A percentile compares a stretch with the other conserved stretches of the same genome.
Conservation (phyloP, 2,113 vertebrate species). For the Prolemur simus region DNA sequence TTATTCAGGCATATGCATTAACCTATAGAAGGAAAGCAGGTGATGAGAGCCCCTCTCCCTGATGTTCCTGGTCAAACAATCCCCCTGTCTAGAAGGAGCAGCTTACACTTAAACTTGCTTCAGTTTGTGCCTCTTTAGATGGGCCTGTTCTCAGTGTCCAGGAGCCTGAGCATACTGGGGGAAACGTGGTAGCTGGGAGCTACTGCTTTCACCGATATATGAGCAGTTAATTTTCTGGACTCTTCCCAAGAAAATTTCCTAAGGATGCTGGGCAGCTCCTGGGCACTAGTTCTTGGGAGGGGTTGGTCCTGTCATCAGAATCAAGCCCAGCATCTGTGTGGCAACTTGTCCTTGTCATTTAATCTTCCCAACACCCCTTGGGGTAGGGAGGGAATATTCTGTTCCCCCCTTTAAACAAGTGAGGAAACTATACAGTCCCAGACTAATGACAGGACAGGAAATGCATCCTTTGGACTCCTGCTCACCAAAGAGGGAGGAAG, state of each 20-base stretch:
- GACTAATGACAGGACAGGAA: not conserved
- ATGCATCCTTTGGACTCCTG: not conserved
- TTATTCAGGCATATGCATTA: not conserved
- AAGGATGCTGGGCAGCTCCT: not conserved
- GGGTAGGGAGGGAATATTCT: not conserved
- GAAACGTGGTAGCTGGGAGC: not conserved
- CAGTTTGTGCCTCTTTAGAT: not conserved
- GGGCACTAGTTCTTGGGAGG: not conserved
- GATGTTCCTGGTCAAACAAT: not conserved
- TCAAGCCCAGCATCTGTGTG: not conserved
- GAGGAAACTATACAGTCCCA: not conserved
- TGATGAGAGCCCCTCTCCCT: not conserved
- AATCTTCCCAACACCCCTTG: rapidly evolving
- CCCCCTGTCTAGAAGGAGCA: not conserved
- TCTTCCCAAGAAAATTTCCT: not conserved
- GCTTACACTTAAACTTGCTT: not conserved
- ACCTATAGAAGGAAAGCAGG: not conserved
- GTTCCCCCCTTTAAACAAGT: not conserved
- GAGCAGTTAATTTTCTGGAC: not conserved
- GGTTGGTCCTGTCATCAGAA: not conserved
- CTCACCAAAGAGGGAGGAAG: not conserved
- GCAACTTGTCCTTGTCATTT: not conserved
- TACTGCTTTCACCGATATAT: not conserved
- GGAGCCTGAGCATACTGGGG: not conserved
- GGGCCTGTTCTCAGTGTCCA: not conserved